These are phyloP conservation scores for Heterotis niloticus DNA, from an alignment of 2,113 vertebrate species.

Conservation along the genomic window DNA sequence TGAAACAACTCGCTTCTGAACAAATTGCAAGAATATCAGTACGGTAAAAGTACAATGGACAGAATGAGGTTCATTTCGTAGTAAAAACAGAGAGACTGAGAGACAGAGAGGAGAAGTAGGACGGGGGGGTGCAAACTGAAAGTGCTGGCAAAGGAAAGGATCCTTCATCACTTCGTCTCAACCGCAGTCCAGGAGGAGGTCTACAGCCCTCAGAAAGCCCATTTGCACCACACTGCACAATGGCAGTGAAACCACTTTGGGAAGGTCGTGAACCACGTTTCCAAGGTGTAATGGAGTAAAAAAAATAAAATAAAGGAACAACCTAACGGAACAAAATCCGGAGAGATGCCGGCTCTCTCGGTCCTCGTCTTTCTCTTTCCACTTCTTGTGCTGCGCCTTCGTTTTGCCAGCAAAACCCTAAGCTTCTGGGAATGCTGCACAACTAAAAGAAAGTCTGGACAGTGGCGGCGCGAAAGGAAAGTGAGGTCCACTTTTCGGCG, in stretches of 20 bases:
- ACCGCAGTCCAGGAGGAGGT: slow-evolving; percentile 38
- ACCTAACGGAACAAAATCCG: slow-evolving; percentile 36
- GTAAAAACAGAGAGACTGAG: no score
- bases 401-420: neutral
- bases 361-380: slow-evolving; percentile 27
- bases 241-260: slow-evolving; percentile 43
- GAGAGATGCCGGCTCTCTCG: neutral
- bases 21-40: no score
- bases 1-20: neutral
- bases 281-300: slow-evolving; percentile 66
- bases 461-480: no score
- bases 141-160: slow-evolving; percentile 50
- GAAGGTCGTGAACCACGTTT: slow-evolving; percentile 61
- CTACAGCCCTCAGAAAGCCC: slow-evolving; percentile 40
- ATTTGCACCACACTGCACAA: slow-evolving; percentile 38
- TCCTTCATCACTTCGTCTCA: slow-evolving; percentile 28
- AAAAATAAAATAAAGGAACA: slow-evolving; percentile 37
- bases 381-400: slow-evolving; percentile 19
- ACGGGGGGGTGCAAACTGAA: no score
- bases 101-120: neutral
- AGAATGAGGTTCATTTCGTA: no score
- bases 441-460: no score
- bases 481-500: no score
- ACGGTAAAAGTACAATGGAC: neutral
- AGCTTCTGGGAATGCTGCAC: neutral